Percentiles rank a stretch among this genome's conserved stretches.
phyloP scores from a whole-genome alignment of 2,888 invertebrate genomes.

The Andrena fulva region DNA sequence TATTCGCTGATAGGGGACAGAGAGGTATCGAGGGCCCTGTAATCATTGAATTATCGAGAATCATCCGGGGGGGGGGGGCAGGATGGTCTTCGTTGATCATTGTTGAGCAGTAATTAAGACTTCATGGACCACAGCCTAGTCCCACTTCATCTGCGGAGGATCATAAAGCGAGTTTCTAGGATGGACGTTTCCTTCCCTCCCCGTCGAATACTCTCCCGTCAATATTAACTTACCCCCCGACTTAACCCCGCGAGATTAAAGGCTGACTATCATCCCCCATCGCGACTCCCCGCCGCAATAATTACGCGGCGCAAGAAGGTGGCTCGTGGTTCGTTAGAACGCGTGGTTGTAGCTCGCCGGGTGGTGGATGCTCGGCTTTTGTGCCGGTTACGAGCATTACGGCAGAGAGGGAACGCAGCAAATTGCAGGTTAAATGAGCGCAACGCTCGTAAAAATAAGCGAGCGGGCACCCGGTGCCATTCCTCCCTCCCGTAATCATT shows the following conservation, averaged over 20 bases:
- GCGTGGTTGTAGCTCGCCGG: neutral
- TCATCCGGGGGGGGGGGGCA: conserved; percentile 16
- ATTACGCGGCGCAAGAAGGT: neutral
- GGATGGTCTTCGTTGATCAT: conserved; percentile 6
- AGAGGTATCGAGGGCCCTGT: conserved; percentile 32
- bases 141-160: neutral
- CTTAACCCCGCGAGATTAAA: no score
- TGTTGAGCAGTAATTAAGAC: conserved; percentile 1
- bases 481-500: conserved; percentile 25
- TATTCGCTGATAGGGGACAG: conserved; percentile 48
- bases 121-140: neutral
- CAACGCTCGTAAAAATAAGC: conserved; percentile 33
- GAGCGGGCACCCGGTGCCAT: neutral
- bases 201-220: no score
- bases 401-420: neutral
- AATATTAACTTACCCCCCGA: no score
- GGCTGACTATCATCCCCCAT: no score
- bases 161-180: no score
- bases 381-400: neutral
- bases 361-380: neutral
- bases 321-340: neutral
- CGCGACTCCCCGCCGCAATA: no score
- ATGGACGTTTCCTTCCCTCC: no score
- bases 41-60: conserved; percentile 54
- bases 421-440: conserved; percentile 46